These are phyloP conservation scores for Oikopleura vanhoeffeni DNA, from an alignment of 23 tunicate genomes.

Conservation along the genomic window DNA sequence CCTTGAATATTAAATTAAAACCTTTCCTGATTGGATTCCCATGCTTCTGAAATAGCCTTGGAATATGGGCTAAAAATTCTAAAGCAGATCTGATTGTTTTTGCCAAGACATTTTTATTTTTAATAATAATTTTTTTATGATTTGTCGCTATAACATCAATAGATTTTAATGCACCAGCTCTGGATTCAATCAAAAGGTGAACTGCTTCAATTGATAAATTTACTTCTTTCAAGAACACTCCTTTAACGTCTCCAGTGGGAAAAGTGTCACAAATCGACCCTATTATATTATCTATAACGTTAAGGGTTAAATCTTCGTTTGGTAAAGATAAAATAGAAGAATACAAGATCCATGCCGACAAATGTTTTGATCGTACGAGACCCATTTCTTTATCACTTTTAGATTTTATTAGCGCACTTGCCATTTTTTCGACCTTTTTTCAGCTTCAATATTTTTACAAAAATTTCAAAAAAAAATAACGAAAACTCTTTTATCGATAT, in stretches of 20 bases:
- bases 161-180: conserved; percentile 52
- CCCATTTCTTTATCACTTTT: no score
- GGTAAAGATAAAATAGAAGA: neutral
- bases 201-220: neutral
- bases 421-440: no score
- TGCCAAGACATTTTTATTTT: neutral
- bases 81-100: neutral
- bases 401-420: no score
- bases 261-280: neutral
- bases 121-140: neutral
- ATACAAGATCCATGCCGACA: neutral
- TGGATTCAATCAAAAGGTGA: conserved; percentile 64
- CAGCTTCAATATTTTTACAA: no score
- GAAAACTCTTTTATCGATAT: no score
- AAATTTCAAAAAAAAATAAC: no score
- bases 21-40: neutral
- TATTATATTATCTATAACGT: no score
- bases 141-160: neutral
- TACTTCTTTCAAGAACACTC: neutral
- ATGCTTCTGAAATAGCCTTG: neutral
- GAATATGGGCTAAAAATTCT: neutral
- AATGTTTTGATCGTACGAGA: neutral
- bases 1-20: no score
- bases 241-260: neutral
- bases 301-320: no score